These are phyloP conservation scores for Eristalinus aeneus DNA, from an alignment of 2,888 invertebrate species.

Conservation along the genomic window DNA sequence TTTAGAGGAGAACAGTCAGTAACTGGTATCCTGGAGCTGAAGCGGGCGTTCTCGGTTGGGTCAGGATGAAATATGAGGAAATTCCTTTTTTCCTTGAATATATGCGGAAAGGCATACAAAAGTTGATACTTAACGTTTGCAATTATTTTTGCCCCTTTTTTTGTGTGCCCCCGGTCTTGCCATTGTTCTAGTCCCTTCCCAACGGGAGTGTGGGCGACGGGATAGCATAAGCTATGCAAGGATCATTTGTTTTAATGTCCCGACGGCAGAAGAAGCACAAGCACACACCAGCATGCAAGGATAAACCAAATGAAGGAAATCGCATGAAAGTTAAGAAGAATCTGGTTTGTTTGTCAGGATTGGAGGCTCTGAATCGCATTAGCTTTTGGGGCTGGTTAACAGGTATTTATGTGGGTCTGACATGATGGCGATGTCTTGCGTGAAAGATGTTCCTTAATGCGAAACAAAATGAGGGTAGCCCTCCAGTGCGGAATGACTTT, in stretches of 20 bases:
- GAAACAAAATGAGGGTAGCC: neutral
- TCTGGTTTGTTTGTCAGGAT: neutral
- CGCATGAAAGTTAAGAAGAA: constrained; percentile 16
- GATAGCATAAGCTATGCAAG: constrained; percentile 23
- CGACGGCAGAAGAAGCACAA: neutral
- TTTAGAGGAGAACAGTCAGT: constrained; percentile 42
- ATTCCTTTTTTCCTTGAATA: constrained; percentile 35
- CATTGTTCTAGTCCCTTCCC: neutral
- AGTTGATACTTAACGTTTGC: constrained; percentile 68
- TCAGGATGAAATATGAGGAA: constrained; percentile 34
- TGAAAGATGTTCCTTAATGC: constrained; percentile 6
- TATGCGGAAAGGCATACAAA: constrained; percentile 61
- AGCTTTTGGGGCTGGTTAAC: constrained; percentile 34
- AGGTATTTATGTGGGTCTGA: constrained; percentile 40
- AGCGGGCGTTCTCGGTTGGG: constrained; percentile 12
- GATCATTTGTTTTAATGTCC: constrained; percentile 61
- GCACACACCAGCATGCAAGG: neutral
- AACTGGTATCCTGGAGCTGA: constrained; percentile 37
- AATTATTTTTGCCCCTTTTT: constrained; percentile 49
- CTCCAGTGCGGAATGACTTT: neutral
- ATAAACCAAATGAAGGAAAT: constrained; percentile 31
- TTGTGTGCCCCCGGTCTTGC: neutral
- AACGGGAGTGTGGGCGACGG: neutral
- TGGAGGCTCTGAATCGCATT: constrained; percentile 16
- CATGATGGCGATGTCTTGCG: constrained; percentile 27